Base-by-base conservation (phyloP, 2,113 vertebrate species). In the Callospermophilus lateralis region DNA sequence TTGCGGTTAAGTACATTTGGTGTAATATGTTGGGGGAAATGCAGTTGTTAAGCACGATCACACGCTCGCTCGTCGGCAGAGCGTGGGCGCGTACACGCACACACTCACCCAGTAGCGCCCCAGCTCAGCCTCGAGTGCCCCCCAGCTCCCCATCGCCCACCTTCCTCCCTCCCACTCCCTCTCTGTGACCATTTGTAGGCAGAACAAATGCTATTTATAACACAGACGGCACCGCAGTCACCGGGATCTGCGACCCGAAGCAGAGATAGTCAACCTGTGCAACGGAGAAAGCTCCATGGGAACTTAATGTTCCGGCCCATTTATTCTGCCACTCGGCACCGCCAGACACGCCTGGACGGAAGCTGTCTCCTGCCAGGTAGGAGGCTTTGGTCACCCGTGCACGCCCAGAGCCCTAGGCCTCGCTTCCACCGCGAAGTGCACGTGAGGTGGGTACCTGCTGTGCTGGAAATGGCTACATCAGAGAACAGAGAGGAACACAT, bases 1-100 rank as follows among this genome's bases (percentile, higher is more conserved):
- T 95, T 96, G 97, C 96, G n/a, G 78, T 97, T 97, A 98, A 98
- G 97, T 94, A 97, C 95, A 95, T 96, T 93, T 97, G 93, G 83
- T 96, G 76, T 97, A 95, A 96, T 96, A 85, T 93, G 96, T 95
- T 89, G 83, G 63, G 90, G 12, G 73, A 83, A 89, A 91, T 42
- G 76, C 6, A 72, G 93, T 80, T 48, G 0, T 96, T 94, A 94
- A 90, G 95, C 86, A 77, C 94, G 95, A 93, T 79, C 92, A 94
- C 83, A 87, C 73, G 8, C n/a, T 39, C 32, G 28, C 93, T 96
- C 92, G 28, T 0, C 1, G 96, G 93, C 51, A 79, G 92, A 84
- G 91, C 68, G 42, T 30, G 90, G 95, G 94, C 94, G 76, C 86
- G 73, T 80, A 94, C 55, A 77, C 26, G 89, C 79, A 95, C 88